phyloP scores from a whole-genome alignment of 2,888 invertebrate species.

The Prenolepis imparis region DNA sequence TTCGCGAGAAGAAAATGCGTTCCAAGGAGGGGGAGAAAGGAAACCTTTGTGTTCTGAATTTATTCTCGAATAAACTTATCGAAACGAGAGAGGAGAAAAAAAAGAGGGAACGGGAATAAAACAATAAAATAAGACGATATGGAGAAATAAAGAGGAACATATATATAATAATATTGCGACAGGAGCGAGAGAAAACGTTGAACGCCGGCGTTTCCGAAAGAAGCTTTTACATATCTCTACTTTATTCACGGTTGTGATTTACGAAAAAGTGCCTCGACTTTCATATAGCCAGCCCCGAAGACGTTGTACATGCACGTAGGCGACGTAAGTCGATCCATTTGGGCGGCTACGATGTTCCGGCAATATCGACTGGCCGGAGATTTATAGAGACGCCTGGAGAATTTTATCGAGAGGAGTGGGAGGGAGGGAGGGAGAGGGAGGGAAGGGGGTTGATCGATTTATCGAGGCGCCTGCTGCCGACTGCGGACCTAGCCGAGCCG shows the following conservation, averaged over 20 bases:
- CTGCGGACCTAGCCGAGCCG: constrained; percentile 40
- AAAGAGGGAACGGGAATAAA: neutral
- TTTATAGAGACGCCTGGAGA: constrained; percentile 54
- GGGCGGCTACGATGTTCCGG: constrained; percentile 51
- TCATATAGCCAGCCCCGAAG: neutral
- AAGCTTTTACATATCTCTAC: neutral
- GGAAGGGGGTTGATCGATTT: constrained; percentile 52
- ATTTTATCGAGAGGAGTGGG: constrained; percentile 38
- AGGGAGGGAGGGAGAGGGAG: neutral
- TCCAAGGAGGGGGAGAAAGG: too few relatives aligned
- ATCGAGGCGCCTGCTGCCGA: constrained; percentile 54
- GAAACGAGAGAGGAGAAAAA: neutral
- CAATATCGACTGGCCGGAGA: constrained; percentile 53
- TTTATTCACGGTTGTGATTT: neutral
- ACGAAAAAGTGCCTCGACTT: neutral
- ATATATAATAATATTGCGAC: neutral
- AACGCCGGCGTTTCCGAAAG: neutral
- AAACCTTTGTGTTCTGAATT: neutral
- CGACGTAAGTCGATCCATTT: constrained; percentile 55
- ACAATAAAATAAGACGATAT: neutral
- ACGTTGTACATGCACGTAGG: constrained; percentile 44
- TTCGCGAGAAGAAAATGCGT: neutral
- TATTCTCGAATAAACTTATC: constrained; percentile 17
- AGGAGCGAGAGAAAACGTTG: neutral
- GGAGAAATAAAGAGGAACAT: neutral